phyloP scores from a whole-genome alignment of 2,888 invertebrate species.

The Alcis repandata region DNA sequence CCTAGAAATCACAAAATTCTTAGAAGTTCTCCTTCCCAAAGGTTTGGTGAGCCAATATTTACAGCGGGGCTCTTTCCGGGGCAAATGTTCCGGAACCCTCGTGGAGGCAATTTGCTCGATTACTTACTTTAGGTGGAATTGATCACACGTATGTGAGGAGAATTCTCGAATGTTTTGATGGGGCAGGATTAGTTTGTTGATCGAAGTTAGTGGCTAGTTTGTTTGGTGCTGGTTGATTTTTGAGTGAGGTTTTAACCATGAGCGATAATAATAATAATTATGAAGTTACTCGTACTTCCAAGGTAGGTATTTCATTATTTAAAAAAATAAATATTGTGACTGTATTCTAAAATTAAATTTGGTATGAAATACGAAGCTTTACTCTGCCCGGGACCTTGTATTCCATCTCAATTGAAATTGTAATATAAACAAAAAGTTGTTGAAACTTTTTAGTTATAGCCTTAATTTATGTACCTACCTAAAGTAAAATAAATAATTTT shows the following conservation, averaged over 20 bases:
- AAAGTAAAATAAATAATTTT: no score
- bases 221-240: neutral
- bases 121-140: conserved; percentile 61
- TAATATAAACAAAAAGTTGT: no score
- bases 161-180: conserved; percentile 18
- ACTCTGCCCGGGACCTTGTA: no score
- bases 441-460: no score
- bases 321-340: no score
- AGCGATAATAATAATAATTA: neutral
- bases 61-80: conserved; percentile 52
- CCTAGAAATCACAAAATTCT: neutral
- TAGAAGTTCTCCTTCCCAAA: neutral
- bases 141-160: conserved; percentile 44
- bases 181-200: conserved; percentile 10
- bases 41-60: conserved; percentile 70
- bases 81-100: conserved; percentile 65
- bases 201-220: conserved; percentile 16
- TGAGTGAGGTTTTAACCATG: neutral
- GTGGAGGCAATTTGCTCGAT: conserved; percentile 57
- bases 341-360: no score
- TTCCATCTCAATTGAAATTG: no score
- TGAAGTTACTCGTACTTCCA: no score
- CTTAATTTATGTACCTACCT: neutral
- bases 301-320: no score
- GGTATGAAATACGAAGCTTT: no score